These are phyloP conservation scores for Pycnonotus jocosus DNA, from an alignment of 2,113 vertebrate genomes.

Conservation along the genomic window DNA sequence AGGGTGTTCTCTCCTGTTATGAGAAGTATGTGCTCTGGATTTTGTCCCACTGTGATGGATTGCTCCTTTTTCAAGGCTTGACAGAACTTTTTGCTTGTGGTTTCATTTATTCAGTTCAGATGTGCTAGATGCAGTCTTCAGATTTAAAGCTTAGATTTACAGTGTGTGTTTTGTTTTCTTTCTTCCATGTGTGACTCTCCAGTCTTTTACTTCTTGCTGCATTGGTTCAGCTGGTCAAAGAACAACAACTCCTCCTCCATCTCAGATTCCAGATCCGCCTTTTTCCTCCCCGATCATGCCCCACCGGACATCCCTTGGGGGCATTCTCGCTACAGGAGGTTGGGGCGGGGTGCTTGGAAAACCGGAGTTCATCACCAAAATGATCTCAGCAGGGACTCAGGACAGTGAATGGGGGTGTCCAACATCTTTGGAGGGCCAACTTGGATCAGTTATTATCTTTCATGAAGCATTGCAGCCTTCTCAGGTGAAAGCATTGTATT, in stretches of 20 bases:
- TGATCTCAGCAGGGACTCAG: constrained; percentile 96
- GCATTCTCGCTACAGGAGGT: constrained; percentile 81
- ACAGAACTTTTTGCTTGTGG: background rate
- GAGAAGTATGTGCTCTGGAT: background rate
- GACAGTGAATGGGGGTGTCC: constrained; percentile 98
- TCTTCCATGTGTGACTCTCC: background rate
- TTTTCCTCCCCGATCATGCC: constrained; percentile 78
- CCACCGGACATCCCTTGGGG: constrained; percentile 85
- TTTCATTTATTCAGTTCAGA: background rate
- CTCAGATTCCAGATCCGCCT: constrained; percentile 93
- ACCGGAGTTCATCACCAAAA: constrained; percentile 85
- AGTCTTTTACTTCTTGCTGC: constrained; percentile 93
- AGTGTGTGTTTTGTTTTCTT: background rate
- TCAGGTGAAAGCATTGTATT: constrained; percentile 89
- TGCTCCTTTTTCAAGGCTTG: background rate
- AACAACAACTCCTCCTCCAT: constrained; percentile 95
- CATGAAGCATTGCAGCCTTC: constrained; percentile 85
- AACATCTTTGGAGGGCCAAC: constrained; percentile 93
- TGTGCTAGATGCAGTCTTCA: background rate
- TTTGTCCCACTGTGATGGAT: background rate
- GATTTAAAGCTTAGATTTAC: background rate
- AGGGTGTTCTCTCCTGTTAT: background rate
- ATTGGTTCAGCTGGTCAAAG: constrained; percentile 96
- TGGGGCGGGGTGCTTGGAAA: constrained; percentile 85
- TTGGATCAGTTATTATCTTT: constrained; percentile 89